Evolutionary conservation across 2,888 invertebrate species (phyloP), one percentile per base, ranked within the genome.

Genomic region (Brachyptera risi): DNA sequence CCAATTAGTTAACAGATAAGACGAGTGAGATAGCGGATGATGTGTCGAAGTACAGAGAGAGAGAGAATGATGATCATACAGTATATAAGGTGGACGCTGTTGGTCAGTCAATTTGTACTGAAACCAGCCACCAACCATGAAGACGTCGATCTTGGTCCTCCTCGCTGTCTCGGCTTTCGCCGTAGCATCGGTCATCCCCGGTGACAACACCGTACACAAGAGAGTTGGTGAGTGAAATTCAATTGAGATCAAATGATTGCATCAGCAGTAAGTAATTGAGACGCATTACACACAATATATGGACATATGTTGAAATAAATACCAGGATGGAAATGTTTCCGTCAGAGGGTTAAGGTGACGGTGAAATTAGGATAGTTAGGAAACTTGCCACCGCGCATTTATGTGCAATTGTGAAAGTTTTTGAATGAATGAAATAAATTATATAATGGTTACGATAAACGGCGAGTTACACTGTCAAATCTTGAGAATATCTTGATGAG

Each of bases 71-170:
- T 19, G 9, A 9, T 21, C 23, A 23, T 37, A 17, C 23, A 31
- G 54, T 54, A 54, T 54, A 54, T 35, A 54, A 54, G 54, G 37
- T 37, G 35, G 54, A 35, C 21, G 37, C 23, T 11, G 3, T 19
- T 19, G 35, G 1, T 24, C 24, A 19, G 54, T n/a, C 24, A 54
- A 35, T 35, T 54, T 54, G 54, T 54, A 61, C 61, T 58, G 61
- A 37, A 35, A 54, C 54, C 61, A 51, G 37, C 15, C 57, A 61
- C 61, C 51, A 54, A 50, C 58, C 61, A 50, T 61, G 57, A 61
- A 37, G 58, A 50, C 58, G 35, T 37, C 50, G 35, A 23, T 61
- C 37, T 31, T 61, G 31, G 50, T 61, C 24, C 50, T 60, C 9
- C n/a, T 50, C 37, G 61, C 61, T 17, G 40, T 42, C 31, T 49